Conservation (phyloP, 1,140 invertebrate genomes). For the Anastatus disparis region DNA sequence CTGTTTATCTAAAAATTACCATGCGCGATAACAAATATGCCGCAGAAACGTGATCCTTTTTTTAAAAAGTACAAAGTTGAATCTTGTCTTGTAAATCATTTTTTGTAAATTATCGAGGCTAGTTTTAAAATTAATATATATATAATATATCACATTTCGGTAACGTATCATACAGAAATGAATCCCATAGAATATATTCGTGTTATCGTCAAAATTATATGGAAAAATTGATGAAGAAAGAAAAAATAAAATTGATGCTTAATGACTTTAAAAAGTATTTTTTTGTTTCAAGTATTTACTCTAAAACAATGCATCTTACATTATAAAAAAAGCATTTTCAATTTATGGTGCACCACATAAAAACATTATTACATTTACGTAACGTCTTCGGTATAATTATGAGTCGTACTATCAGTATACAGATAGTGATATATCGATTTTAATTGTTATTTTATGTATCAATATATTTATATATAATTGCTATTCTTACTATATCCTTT, state of each 20-base stretch:
- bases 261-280: neutral
- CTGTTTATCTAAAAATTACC: slow-evolving; percentile 31
- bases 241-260: neutral
- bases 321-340: no score
- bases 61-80: slow-evolving; percentile 24
- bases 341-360: no score
- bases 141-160: slow-evolving; percentile 35
- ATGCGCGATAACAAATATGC: slow-evolving; percentile 3
- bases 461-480: no score
- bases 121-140: slow-evolving; percentile 28
- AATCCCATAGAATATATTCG: neutral
- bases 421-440: no score
- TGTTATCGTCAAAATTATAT: neutral
- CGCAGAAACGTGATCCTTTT: slow-evolving; percentile 29
- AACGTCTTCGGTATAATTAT: no score
- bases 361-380: no score
- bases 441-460: no score
- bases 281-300: no score
- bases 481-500: no score
- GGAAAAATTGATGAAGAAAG: neutral
- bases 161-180: slow-evolving; percentile 33
- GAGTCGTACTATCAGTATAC: no score
- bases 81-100: slow-evolving; percentile 3
- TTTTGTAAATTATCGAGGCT: slow-evolving; percentile 1
- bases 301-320: no score